Base-by-base conservation (phyloP, 2,113 vertebrate genomes). In the Muntiacus reevesi region DNA sequence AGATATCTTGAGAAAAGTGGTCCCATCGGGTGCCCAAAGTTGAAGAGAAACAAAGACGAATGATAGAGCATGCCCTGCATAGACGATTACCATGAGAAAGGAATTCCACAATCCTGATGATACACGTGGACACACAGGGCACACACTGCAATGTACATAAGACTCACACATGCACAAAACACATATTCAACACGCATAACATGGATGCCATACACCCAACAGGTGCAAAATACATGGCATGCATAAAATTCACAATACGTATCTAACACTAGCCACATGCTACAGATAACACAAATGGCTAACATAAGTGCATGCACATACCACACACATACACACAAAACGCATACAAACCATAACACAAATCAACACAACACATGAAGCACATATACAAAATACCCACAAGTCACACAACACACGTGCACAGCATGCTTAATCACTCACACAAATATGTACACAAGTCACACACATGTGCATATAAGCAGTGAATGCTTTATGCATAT, bases 291-390 rank as follows among this genome's bases (percentile, higher is more conserved):
- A 43, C 10, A 13, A 3, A 23, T 40, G 40, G 9, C 14, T 60
- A 2, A 21, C 15, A 1, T 3, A 5, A 28, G 7, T 47, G 4
- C 15, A 10, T 13, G 2, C 36, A 59, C 3, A 28, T 2, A 11
- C 11, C 4, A 10, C 21, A 9, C 16, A 67, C 1, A 8, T 5
- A n/a, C 11, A n/a, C 17, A n/a, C 59, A 47, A 50, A 47, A 25
- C 27, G 15, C 23, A 8, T 4, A 54, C 19, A 36, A 16, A 8
- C 30, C 30, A 2, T 33, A 81, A 50, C 4, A 21, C 45, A 79
- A 30, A 16, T 33, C 7, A 87, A 30, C 16, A 55, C 13, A 6
- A 27, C 36, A 6, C 30, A 14, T 28, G 30, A 12, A 45, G 33
- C 28, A 84, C 36, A 6, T 14, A 28, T 2, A 47, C 36, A 33